Base-by-base conservation (phyloP, 2,113 vertebrate species). In the Pteropus alecto region DNA sequence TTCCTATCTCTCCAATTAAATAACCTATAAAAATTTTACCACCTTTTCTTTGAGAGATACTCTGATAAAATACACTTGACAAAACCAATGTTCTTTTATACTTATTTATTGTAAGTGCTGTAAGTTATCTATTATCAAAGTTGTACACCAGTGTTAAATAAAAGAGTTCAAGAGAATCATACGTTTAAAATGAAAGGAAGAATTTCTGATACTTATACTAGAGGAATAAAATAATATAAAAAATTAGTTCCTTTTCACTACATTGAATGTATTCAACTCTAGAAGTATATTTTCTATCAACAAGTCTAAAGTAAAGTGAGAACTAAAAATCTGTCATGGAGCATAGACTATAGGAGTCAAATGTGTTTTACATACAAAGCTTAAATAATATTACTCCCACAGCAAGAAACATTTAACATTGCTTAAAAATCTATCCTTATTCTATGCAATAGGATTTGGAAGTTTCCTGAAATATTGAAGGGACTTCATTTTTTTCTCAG, bases 161-260 rank as follows among this genome's bases (percentile, higher is more conserved):
- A 35, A 90, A 87, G 22, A 3, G 9, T 46, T 95, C 24, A 77
- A 56, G 65, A 96, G 21, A 94, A 81, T 5, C 2, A 65, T 90
- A 5, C 88, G 70, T 68, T 95, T 92, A 68, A 84, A 93, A 94
- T 90, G 61, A 94, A 89, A 35, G 89, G 35, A 84, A 21, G 84
- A 61, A 35, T 41, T 91, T 95, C 56, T 85, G 2, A 74, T 94
- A 43, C 22, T 63, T 87, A 83, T 15, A 7, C 21, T 88, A 74
- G 5, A 87, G 12, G 46, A 77, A 41, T 61, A 74, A 77, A 84
- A 68, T 71, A 91, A 79, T 82, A 54, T 61, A 48, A 82, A 89
- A 81, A 11, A 87, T 76, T 61, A 35, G 33, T 46, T 5, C 33
- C 6, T 58, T 92, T 87, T 83, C 60, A 84, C n/a, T 88, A 38